Evolutionary conservation across 2,797 vertebrate species (phyloP).

Genomic region (Antrozous pallidus): DNA sequence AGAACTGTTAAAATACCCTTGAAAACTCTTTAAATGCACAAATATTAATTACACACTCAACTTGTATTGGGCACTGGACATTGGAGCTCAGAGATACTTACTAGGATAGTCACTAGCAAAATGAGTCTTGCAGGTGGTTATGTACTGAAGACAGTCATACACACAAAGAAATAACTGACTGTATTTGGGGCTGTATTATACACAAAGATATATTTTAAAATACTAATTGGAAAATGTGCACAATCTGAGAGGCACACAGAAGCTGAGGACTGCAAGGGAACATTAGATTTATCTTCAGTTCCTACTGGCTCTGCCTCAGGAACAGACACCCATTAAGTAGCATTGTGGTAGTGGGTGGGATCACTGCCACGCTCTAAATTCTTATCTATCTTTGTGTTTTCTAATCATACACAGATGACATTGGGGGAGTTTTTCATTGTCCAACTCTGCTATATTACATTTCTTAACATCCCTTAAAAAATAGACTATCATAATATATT

Average conservation of each 20-base stretch:
- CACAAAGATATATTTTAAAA: neutral
- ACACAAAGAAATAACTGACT: neutral
- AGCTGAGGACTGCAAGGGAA: neutral
- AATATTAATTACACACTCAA: neutral
- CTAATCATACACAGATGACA: neutral
- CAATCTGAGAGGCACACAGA: neutral
- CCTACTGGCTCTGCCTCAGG: neutral
- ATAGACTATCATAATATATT: neutral
- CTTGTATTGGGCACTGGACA: neutral
- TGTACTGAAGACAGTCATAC: neutral
- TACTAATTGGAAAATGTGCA: neutral
- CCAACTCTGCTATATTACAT: neutral
- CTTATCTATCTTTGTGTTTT: neutral
- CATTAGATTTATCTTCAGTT: neutral
- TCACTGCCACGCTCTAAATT: neutral
- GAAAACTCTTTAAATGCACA: neutral
- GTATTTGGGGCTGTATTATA: neutral
- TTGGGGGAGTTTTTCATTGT: neutral
- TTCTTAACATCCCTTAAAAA: neutral
- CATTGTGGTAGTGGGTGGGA: neutral
- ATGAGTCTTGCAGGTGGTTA: neutral
- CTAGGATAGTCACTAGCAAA: neutral
- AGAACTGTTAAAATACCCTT: neutral
- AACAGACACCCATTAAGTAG: neutral
- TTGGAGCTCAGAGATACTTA: neutral